Evolutionary conservation across 2,888 invertebrate genomes (phyloP).

Genomic region (Sympetrum striolatum): DNA sequence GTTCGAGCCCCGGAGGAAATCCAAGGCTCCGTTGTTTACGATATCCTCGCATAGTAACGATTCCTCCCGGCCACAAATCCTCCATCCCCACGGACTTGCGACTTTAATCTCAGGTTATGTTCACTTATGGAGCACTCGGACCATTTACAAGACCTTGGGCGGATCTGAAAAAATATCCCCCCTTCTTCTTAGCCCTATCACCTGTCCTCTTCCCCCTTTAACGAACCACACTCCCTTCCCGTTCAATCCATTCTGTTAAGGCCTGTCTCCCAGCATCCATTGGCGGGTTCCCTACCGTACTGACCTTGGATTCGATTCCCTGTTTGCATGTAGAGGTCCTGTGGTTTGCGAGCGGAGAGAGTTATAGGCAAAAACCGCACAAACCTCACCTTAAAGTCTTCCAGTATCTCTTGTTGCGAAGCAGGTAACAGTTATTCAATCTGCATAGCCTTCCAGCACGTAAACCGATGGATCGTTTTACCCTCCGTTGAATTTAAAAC

Average conservation of each 20-base stretch:
- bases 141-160: not conserved
- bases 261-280: not conserved
- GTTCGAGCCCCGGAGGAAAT: slow-evolving; percentile 4
- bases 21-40: not conserved
- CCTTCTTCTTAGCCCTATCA: not conserved
- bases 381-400: not conserved
- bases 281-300: not conserved
- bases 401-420: not conserved
- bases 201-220: not conserved
- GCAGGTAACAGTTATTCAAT: slow-evolving; percentile 7
- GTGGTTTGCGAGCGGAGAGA: not conserved
- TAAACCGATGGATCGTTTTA: not conserved
- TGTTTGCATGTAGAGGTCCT: not conserved
- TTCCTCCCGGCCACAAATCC: not conserved
- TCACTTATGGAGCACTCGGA: not conserved
- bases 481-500: not conserved
- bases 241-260: not conserved
- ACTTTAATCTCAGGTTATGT: not conserved
- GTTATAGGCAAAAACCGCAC: slow-evolving; percentile 24
- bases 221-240: not conserved
- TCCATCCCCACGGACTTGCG: not conserved
- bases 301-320: slow-evolving; percentile 36
- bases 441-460: not conserved
- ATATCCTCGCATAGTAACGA: not conserved
- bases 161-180: not conserved